These are phyloP conservation scores for Sigmodon hispidus DNA, from an alignment of 2,113 vertebrate species.

Conservation along the genomic window DNA sequence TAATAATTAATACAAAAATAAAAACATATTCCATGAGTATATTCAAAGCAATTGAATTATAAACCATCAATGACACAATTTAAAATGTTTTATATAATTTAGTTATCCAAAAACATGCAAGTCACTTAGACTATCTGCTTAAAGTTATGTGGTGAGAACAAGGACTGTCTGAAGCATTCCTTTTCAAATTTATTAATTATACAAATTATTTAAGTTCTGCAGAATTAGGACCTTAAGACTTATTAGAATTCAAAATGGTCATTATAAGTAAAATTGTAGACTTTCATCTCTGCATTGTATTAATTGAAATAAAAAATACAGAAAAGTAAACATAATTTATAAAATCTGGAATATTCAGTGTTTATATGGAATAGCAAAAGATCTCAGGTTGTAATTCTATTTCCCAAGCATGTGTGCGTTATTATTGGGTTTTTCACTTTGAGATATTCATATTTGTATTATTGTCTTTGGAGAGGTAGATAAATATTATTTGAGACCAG, in stretches of 20 bases:
- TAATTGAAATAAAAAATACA: neutral
- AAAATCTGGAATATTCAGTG: neutral
- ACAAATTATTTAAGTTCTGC: slow-evolving; percentile 50
- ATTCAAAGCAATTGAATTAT: slow-evolving; percentile 44
- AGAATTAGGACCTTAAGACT: slow-evolving; percentile 36
- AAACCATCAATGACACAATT: slow-evolving; percentile 38
- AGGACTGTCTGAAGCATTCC: slow-evolving; percentile 32
- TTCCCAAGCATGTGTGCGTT: neutral
- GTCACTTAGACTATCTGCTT: slow-evolving; percentile 62
- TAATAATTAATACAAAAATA: slow-evolving; percentile 58
- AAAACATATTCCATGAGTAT: slow-evolving; percentile 54
- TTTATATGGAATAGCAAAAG: neutral
- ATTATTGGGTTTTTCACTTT: neutral
- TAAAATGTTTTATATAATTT: slow-evolving; percentile 65
- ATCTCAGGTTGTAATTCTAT: neutral
- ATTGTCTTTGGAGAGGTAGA: neutral
- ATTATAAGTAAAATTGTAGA: neutral
- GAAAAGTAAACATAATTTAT: neutral
- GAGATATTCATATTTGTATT: neutral
- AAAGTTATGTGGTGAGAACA: slow-evolving; percentile 46
- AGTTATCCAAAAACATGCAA: slow-evolving; percentile 55
- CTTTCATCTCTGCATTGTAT: neutral
- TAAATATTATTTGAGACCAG: accelerated
- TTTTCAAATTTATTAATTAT: too few species aligned
- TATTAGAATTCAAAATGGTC: neutral